Conservation (phyloP, 2,113 vertebrate species). For the Hydrochoerus hydrochaeris region DNA sequence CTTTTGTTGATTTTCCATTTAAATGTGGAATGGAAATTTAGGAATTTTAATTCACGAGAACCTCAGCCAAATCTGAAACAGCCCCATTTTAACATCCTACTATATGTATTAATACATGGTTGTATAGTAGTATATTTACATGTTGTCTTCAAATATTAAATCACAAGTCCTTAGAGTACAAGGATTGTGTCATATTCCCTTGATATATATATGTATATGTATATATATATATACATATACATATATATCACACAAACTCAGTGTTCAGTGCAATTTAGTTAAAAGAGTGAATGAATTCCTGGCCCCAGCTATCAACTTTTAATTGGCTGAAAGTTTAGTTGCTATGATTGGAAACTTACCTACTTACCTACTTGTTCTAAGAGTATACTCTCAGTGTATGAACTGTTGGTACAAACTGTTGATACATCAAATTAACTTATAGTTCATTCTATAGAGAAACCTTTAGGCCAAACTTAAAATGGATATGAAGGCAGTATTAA, state of each 20-base stretch:
- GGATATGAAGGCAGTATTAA: not conserved
- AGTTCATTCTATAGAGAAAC: not conserved
- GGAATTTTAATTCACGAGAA: not conserved
- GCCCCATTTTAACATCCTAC: not conserved
- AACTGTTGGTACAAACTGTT: not conserved
- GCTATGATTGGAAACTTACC: not conserved
- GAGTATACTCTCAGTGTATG: not conserved
- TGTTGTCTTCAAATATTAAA: not conserved
- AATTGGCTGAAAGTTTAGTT: not conserved
- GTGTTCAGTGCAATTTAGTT: not conserved
- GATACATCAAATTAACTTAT: not conserved
- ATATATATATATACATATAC: not conserved
- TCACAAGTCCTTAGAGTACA: not conserved
- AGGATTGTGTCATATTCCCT: not conserved
- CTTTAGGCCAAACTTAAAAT: not conserved
- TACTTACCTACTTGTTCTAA: not conserved
- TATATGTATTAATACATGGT: not conserved
- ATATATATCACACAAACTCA: not conserved
- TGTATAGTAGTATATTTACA: not conserved
- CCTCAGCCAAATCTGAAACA: not conserved
- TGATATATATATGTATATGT: not conserved
- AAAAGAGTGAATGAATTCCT: constrained; percentile 36
- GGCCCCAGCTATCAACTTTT: not conserved
- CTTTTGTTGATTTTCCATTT: not conserved
- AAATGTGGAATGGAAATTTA: not conserved